Conservation (phyloP, 1,140 invertebrate species). For the Bombus difficillimus region DNA sequence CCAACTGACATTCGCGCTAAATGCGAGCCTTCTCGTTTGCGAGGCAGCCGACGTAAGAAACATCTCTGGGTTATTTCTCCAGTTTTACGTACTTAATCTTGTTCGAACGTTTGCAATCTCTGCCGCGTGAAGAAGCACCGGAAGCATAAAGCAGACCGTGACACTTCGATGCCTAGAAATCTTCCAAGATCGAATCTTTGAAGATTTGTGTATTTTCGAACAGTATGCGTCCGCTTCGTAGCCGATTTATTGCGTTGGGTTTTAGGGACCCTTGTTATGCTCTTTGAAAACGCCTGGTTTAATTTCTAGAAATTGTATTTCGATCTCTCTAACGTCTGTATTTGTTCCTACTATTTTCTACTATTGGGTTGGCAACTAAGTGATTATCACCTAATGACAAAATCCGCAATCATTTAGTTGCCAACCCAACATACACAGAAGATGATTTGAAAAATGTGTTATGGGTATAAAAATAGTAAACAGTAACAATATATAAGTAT, state of each 20-base stretch:
- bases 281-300: not conserved
- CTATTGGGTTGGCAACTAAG: too few species aligned
- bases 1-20: too few species aligned
- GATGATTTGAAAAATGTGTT: too few species aligned
- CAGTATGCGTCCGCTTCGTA: not conserved
- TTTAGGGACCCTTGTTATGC: not conserved
- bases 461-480: too few species aligned
- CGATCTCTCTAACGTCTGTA: not conserved
- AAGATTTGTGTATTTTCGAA: not conserved
- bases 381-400: too few species aligned
- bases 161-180: not conserved
- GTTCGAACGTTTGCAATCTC: not conserved
- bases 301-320: not conserved
- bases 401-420: too few species aligned
- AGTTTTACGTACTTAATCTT: not conserved
- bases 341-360: too few species aligned
- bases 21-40: too few species aligned
- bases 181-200: not conserved
- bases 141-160: not conserved
- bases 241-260: not conserved
- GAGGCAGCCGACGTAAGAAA: not conserved
- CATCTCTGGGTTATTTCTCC: not conserved
- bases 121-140: not conserved
- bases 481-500: too few species aligned
- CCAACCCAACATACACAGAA: too few species aligned